Percentiles rank a stretch among this genome's conserved stretches.
These are phyloP conservation scores for Cynaeus angustus DNA, from an alignment of 2,888 invertebrate species.

Conservation along the genomic window DNA sequence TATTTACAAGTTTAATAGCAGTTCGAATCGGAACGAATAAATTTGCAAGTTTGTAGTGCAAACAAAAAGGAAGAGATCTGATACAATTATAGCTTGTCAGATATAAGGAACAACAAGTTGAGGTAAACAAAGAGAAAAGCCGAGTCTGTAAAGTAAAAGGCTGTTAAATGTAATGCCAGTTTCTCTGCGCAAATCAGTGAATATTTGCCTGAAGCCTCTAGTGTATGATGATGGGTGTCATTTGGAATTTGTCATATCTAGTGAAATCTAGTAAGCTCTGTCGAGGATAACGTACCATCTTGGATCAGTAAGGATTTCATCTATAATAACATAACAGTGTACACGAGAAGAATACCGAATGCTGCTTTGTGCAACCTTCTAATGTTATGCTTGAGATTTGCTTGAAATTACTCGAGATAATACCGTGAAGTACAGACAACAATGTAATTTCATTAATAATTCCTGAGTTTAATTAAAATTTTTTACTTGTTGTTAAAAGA, in stretches of 20 bases:
- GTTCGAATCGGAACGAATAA: constrained; percentile 45
- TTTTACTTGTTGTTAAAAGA: constrained; percentile 37
- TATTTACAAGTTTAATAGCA: constrained; percentile 45
- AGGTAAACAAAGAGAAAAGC: constrained; percentile 22
- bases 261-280: constrained; percentile 31
- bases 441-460: constrained; percentile 45
- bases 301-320: constrained; percentile 41
- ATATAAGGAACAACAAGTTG: constrained; percentile 37
- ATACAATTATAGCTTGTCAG: constrained; percentile 44
- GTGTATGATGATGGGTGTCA: constrained; percentile 28
- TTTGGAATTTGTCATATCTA: constrained; percentile 33
- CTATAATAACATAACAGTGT: constrained; percentile 41
- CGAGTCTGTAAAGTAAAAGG: constrained; percentile 9
- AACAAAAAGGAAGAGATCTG: constrained; percentile 42
- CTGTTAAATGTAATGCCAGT: constrained; percentile 41
- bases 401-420: constrained; percentile 34
- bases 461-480: constrained; percentile 38
- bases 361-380: constrained; percentile 19
- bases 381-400: constrained; percentile 28
- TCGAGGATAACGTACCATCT: constrained; percentile 11
- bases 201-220: constrained; percentile 22
- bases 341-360: constrained; percentile 41
- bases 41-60: constrained; percentile 45
- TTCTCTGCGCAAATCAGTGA: constrained; percentile 39
- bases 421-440: constrained; percentile 34